Base-by-base conservation (phyloP, 1,140 invertebrate genomes). In the Octopus sinensis region DNA sequence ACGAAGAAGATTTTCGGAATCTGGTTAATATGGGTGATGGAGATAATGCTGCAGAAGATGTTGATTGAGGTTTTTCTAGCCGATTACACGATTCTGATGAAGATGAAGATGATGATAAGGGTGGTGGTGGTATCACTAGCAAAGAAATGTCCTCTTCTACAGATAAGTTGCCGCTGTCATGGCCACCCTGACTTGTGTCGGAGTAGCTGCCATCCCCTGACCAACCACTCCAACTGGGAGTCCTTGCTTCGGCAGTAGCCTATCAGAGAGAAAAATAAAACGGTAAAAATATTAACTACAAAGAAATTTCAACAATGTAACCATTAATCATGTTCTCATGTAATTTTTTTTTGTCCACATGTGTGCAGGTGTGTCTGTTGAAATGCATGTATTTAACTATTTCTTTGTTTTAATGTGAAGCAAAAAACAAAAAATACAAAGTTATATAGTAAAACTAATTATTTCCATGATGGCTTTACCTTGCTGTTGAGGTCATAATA, bases 41-140 rank as follows among this genome's bases (percentile, higher is more conserved):
- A 6, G 13, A 73, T 13, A 23, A 10, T 73, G 13, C 17, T 73
- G 68, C 68, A n/a, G 68, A 73, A n/a, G 13, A 17, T 73, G 17
- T 13, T 73, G 68, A 73, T 73, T 13, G 30, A 73, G 68, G 30
- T 23, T 73, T 73, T 5, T 73, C 68, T 73, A 23, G 17, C 6
- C 30, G 13, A 23, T 73, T 73, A 23, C 17, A 73, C 4, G 68
- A 73, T 73, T 73, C 76, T 43, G 76, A 77, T n/a, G 12, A 12
- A 54, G 62, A 62, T 43, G 62, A 79, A 17, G 56, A 56, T 9
- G 79, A 62, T 51, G 77, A 91, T 4, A 91, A 87, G 1, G 95
- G 95, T 0, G 95, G 95, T 4, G 95, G 95, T 56, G 95, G 95
- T 87, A 95, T 95, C 56, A 95, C 95, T 82, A 94, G 95, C 0